Base-by-base conservation (phyloP, 2,888 invertebrate species). In the Mermis nigrescens region DNA sequence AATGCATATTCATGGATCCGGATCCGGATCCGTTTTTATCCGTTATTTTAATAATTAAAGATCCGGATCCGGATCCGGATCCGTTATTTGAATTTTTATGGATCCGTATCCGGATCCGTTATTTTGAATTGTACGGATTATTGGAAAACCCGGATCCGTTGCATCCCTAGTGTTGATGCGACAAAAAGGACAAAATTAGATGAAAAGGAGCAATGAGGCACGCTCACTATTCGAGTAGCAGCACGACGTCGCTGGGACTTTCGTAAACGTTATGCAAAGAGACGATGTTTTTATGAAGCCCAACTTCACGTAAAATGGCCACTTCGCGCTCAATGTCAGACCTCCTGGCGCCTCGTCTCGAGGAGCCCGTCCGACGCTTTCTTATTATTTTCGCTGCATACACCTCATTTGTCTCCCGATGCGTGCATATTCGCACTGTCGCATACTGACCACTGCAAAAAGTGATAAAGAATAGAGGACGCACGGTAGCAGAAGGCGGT, bases 341-440 rank as follows among this genome's bases (percentile, higher is more conserved):
- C 64, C 79, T 73, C 55, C 78, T 77, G 52, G 79, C 79, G 22
- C 80, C 81, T 7, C 76, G 65, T 62, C 81, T 76, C 22, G 72
- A 71, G 3, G 71, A 66, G 51, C 77, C 76, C 29, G 79, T 78
- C 57, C 80, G 74, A 28, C 78, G 74, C 66, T 81, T 81, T 61
- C 79, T 75, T 69, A 82, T 80, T 69, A 80, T 81, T 72, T 82
- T 82, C 60, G 81, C 82, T 32, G 82, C 82, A 69, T 77, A 81
- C 62, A 78, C 75, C 48, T 73, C 70, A 15, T 79, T 77, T 2
- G 78, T 78, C 61, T 74, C 72, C 63, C 76, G 73, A 63, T 79
- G 76, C 58, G 75, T 70, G 63, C 80, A 81, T 68, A 78, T 76
- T 66, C 78, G 75, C 38, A 82, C 82, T 56, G 80, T 77, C 3